Evolutionary conservation across 2,888 invertebrate genomes (phyloP).

Genomic region (Drosophila meridionalis): DNA sequence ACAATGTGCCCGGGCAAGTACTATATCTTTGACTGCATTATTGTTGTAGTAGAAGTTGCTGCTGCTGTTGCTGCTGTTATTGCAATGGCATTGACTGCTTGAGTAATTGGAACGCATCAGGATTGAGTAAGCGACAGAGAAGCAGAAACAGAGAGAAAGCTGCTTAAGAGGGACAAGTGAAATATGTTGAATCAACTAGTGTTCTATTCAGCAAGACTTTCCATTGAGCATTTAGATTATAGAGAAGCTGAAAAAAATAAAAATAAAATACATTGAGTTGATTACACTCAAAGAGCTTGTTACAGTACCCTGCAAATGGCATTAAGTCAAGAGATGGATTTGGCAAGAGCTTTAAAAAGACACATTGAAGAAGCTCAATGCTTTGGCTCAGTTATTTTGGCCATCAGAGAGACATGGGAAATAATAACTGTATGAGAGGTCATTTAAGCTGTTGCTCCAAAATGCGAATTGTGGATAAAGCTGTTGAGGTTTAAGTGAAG

Average conservation of each 20-base stretch:
- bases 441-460: background rate
- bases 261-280: conserved; percentile 22
- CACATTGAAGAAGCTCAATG: background rate
- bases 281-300: conserved; percentile 11
- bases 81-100: conserved; percentile 70
- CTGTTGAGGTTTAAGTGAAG: background rate
- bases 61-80: background rate
- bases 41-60: conserved; percentile 8
- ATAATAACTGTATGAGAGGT: background rate
- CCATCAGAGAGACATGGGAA: background rate
- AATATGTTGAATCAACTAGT: conserved; percentile 23
- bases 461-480: background rate
- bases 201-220: conserved; percentile 11
- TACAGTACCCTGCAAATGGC: conserved; percentile 4
- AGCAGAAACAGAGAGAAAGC: conserved; percentile 3
- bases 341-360: background rate
- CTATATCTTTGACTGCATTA: conserved; percentile 24
- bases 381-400: background rate
- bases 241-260: background rate
- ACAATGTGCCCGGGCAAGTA: conserved; percentile 47
- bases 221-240: conserved; percentile 20
- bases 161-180: background rate
- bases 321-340: conserved; percentile 4
- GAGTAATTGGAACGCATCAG: conserved; percentile 69
- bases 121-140: conserved; percentile 23